Base-by-base conservation (phyloP, 35 echinoderm and acorn worm species). In the Apostichopus japonicus region DNA sequence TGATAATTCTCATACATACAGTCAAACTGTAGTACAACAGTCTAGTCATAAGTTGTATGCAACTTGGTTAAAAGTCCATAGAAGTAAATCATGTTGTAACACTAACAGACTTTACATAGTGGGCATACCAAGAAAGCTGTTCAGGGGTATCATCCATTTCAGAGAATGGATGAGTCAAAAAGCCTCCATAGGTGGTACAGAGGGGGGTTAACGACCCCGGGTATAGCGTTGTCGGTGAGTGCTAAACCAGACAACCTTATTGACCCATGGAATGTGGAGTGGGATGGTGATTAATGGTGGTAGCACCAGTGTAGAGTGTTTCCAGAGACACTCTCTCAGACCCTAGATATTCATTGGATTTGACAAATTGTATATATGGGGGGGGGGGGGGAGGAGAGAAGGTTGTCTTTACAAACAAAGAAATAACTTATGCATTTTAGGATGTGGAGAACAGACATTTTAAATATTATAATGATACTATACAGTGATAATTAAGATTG, bases 191-290 rank as follows among this genome's bases (percentile, higher is more conserved):
- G 8, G 17, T 54, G 56, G 54, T 84, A 21, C 24, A 21, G 33
- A 44, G 33, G 15, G 13, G 55, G 81, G 81, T 84, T n/a, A 84
- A 57, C 57, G 81, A 84, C 81, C 81, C 81, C 19, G 33, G 78
- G 81, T 67, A 11, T 9, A 15, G 79, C 61, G 53, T 84, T 24
- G 15, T 23, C 8, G 10, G 53, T n/a, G 13, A 19, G 13, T 19
- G 6, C 10, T 57, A 17, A 84, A 58, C 53, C 81, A 84, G 81
- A 84, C 81, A 84, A 84, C 81, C 81, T 84, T 21, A 57, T 11
- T 84, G 81, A 84, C 81, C 55, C 81, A 84, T 84, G 81, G 81
- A 84, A 84, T 84, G 81, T 84, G 81, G 81, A 84, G 81, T 84
- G 55, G 81, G 55, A 58, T 62, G 54, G 54, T 58, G 81, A 84